Conservation (phyloP, 2,888 invertebrate species). For the Polyploca ridens region DNA sequence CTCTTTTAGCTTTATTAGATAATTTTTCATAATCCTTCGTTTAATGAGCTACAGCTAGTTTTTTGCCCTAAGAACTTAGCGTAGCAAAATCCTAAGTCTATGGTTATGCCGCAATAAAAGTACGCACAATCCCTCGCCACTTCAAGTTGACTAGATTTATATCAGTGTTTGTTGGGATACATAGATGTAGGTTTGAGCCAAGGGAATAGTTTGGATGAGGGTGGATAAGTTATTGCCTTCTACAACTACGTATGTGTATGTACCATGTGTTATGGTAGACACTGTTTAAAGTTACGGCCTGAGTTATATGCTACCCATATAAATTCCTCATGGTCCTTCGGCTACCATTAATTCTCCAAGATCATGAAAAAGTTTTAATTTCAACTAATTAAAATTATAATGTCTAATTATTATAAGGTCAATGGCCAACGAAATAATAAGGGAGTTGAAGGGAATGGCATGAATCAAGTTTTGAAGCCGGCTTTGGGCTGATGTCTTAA, state of each 20-base stretch:
- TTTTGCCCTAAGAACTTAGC: too few species aligned
- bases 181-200: conserved; percentile 72
- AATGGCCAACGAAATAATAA: not conserved
- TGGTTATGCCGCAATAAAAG: conserved; percentile 16
- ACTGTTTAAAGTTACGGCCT: conserved; percentile 72
- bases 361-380: conserved; percentile 16
- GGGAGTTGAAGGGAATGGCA: not conserved
- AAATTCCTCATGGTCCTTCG: conserved; percentile 22
- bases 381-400: not conserved
- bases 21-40: not conserved
- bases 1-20: too few species aligned
- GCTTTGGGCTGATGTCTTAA: not conserved
- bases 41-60: not conserved
- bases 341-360: conserved; percentile 30
- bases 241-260: conserved; percentile 81
- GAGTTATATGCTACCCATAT: conserved; percentile 43
- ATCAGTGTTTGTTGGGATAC: conserved; percentile 53
- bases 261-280: conserved; percentile 77
- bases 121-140: conserved; percentile 26
- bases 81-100: too few species aligned
- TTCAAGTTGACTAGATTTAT: conserved; percentile 47
- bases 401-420: conserved; percentile 1
- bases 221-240: conserved; percentile 82
- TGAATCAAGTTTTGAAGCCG: not conserved
- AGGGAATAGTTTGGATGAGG: conserved; percentile 82